Conservation (phyloP, 2,888 invertebrate species). For the Apodemia mormo region DNA sequence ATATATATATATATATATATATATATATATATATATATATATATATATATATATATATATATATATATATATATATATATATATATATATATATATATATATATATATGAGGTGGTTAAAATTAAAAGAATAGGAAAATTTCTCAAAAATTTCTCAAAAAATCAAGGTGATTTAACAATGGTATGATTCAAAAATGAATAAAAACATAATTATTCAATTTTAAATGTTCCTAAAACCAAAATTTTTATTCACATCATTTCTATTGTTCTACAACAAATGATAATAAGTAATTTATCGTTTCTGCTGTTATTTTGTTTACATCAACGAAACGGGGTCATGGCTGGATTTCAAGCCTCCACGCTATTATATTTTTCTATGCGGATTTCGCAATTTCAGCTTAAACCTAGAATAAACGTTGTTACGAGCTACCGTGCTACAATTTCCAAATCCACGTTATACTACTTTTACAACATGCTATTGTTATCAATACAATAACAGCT, state of each 20-base stretch:
- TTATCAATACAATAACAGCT: not conserved
- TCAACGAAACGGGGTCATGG: not conserved
- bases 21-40: too few species aligned
- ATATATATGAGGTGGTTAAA: too few species aligned
- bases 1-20: too few species aligned
- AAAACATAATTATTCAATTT: too few species aligned
- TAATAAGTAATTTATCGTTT: not conserved
- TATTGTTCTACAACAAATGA: not conserved
- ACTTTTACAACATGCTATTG: not conserved
- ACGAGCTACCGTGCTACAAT: not conserved
- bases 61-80: too few species aligned
- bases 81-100: too few species aligned
- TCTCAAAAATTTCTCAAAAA: too few species aligned
- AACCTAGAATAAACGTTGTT: not conserved
- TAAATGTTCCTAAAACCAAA: too few species aligned
- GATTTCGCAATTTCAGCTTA: not conserved
- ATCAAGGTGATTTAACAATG: too few species aligned
- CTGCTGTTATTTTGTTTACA: not conserved
- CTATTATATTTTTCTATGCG: not conserved
- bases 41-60: too few species aligned
- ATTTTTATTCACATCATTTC: not conserved
- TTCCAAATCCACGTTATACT: not conserved
- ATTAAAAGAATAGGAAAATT: too few species aligned
- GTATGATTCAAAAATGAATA: too few species aligned
- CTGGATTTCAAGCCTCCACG: not conserved